A percentile compares a stretch with the other conserved stretches of the same genome.
phyloP scores from a whole-genome alignment of 2,113 vertebrate species.

The Dermatemys mawii region DNA sequence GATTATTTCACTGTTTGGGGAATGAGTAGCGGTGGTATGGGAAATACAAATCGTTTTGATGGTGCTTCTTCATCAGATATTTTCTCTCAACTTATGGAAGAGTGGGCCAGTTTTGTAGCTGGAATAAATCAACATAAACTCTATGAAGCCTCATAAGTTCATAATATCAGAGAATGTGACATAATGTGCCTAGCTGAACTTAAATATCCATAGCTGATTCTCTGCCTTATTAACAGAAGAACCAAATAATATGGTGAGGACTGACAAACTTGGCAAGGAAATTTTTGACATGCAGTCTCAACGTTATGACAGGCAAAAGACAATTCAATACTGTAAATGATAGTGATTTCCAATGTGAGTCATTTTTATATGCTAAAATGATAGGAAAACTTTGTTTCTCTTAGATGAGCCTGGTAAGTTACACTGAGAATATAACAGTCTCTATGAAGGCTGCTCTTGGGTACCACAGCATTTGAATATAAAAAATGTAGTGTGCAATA shows the following conservation, averaged over 20 bases:
- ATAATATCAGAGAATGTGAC: not conserved
- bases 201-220: not conserved
- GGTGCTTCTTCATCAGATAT: not conserved
- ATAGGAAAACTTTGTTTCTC: not conserved
- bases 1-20: not conserved
- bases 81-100: not conserved
- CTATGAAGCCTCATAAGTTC: not conserved
- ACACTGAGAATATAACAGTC: not conserved
- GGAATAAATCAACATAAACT: not conserved
- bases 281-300: not conserved
- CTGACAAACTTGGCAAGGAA: not conserved
- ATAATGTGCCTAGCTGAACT: not conserved
- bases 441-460: not conserved
- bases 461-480: not conserved
- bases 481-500: not conserved
- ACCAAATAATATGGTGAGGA: not conserved
- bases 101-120: not conserved
- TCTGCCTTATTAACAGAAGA: not conserved
- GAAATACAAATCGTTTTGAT: not conserved
- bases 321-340: not conserved
- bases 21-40: not conserved
- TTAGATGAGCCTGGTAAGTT: not conserved
- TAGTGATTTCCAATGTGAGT: not conserved
- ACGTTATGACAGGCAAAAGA: not conserved
- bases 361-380: not conserved